A percentile compares a stretch with the other conserved stretches of the same genome.
phyloP scores from a whole-genome alignment of 2,797 vertebrate genomes.

The Squalus acanthias region DNA sequence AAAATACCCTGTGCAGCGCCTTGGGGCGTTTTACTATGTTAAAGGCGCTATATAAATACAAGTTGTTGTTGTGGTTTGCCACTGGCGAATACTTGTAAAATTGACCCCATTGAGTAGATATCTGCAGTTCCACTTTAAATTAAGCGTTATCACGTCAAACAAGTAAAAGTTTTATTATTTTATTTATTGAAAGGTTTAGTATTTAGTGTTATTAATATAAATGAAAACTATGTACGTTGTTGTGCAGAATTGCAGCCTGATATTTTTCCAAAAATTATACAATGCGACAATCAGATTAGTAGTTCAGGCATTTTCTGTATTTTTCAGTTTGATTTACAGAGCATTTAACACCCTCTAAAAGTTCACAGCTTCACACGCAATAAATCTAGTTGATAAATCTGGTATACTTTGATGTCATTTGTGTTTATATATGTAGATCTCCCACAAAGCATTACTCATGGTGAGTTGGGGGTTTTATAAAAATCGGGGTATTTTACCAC shows the following conservation, averaged over 20 bases:
- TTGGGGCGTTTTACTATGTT: too few species aligned
- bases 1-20: too few species aligned
- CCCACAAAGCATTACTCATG: background rate
- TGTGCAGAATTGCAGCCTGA: background rate
- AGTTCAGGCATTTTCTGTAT: background rate
- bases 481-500: background rate
- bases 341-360: constrained; percentile 21
- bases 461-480: background rate
- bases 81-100: too few species aligned
- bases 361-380: background rate
- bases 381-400: background rate
- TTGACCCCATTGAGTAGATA: too few species aligned
- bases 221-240: background rate
- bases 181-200: background rate
- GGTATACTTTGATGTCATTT: background rate
- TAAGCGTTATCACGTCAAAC: background rate
- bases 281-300: background rate
- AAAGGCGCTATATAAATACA: too few species aligned
- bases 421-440: background rate
- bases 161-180: background rate
- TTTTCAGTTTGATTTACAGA: background rate
- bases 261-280: background rate
- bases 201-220: background rate
- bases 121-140: background rate
- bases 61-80: too few species aligned